A percentile compares a stretch with the other conserved stretches of the same genome.
phyloP scores from a whole-genome alignment of 2,888 invertebrate genomes.

The Melanostoma scalare region DNA sequence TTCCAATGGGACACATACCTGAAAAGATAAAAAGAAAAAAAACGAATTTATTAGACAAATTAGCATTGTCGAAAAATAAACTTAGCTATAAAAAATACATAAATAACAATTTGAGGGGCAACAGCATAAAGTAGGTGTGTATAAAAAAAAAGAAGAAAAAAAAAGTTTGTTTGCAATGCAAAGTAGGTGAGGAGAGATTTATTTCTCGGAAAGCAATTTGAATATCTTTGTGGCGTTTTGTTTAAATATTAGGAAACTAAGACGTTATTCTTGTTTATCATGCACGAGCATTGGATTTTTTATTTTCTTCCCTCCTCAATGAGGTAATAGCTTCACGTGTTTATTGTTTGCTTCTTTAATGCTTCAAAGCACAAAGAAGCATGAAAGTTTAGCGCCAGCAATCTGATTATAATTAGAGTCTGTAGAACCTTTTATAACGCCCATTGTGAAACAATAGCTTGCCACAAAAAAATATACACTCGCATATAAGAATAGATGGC shows the following conservation, averaged over 20 bases:
- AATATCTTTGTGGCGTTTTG: slow-evolving; percentile 58
- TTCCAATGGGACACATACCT: slow-evolving; percentile 64
- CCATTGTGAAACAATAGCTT: no score
- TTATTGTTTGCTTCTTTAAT: neutral
- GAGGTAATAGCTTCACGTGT: neutral
- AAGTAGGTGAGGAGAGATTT: slow-evolving; percentile 64
- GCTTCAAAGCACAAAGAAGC: no score
- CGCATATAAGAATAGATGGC: no score
- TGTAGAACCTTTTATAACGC: no score
- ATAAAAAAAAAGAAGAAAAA: slow-evolving; percentile 9
- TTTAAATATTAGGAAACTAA: slow-evolving; percentile 47
- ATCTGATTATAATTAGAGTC: no score
- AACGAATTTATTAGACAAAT: slow-evolving; percentile 64
- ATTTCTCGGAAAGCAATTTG: slow-evolving; percentile 64
- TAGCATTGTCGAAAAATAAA: slow-evolving; percentile 54
- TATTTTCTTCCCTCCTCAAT: neutral
- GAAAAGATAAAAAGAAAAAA: slow-evolving; percentile 58
- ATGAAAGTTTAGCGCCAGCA: no score
- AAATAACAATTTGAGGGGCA: slow-evolving; percentile 27
- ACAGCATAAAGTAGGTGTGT: neutral
- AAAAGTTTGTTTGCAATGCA: slow-evolving; percentile 59
- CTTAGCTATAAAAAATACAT: slow-evolving; percentile 23
- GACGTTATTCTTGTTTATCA: slow-evolving; percentile 17
- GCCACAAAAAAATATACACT: no score
- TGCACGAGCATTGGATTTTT: neutral